A percentile compares a stretch with the other conserved stretches of the same genome.
These are phyloP conservation scores for Peromyscus maniculatus DNA, from an alignment of 2,113 vertebrate genomes.

Conservation along the genomic window DNA sequence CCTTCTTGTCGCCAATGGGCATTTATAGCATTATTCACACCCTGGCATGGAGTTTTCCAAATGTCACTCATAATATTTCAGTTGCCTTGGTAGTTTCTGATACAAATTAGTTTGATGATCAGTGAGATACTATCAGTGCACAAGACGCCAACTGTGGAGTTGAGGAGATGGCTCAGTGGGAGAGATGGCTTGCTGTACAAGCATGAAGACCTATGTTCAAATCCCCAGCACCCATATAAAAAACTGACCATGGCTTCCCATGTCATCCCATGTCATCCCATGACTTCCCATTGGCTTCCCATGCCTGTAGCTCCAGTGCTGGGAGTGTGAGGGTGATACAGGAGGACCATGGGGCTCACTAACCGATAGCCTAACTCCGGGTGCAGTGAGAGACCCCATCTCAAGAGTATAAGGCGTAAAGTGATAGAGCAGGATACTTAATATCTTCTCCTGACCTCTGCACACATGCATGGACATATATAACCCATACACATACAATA, in stretches of 20 bases:
- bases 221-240: too few species aligned
- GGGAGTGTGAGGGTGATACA: too few species aligned
- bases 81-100: slow-evolving; percentile 46
- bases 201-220: neutral
- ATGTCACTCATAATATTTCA: slow-evolving; percentile 56
- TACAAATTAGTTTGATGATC: slow-evolving; percentile 66
- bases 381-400: neutral
- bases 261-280: neutral
- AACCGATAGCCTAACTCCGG: too few species aligned
- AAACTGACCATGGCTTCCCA: neutral
- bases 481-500: neutral
- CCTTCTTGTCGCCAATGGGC: slow-evolving; percentile 53
- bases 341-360: neutral
- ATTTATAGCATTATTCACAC: slow-evolving; percentile 58
- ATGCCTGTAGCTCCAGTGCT: neutral
- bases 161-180: neutral
- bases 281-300: too few species aligned
- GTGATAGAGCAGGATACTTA: too few species aligned
- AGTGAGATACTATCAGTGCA: neutral
- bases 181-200: too few species aligned
- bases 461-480: neutral
- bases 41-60: slow-evolving; percentile 47
- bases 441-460: neutral
- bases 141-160: neutral
- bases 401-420: neutral